A percentile compares a stretch with the other conserved stretches of the same genome.
phyloP scores from a whole-genome alignment of 92 coral and sea anemone species.

The Meandrina meandrites region DNA sequence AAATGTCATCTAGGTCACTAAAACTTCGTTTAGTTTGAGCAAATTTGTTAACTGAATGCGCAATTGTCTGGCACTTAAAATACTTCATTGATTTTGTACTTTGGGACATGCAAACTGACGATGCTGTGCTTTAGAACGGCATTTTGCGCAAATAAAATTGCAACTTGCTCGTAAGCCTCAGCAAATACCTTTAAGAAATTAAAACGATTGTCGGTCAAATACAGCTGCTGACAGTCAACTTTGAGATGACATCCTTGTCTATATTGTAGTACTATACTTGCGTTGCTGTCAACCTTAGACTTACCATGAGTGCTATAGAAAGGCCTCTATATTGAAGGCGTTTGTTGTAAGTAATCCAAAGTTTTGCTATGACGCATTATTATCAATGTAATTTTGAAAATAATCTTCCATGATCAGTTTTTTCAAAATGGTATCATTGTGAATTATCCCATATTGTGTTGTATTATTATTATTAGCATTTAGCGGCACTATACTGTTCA shows the following conservation, averaged over 20 bases:
- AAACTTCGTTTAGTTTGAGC: no score
- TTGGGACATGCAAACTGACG: not conserved
- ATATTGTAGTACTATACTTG: not conserved
- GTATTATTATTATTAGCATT: not conserved
- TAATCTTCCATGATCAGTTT: not conserved
- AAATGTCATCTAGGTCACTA: no score
- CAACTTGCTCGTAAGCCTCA: not conserved
- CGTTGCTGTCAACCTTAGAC: not conserved
- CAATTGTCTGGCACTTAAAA: not conserved
- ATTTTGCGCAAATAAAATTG: no score
- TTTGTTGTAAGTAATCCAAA: not conserved
- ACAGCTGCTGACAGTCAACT: not conserved
- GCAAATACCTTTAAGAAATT: not conserved
- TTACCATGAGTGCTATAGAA: not conserved
- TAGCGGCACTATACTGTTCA: not conserved
- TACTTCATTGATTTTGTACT: not conserved
- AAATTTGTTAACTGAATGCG: not conserved
- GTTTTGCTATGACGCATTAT: not conserved
- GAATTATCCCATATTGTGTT: not conserved
- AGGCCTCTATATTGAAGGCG: not conserved
- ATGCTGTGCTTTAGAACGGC: no score
- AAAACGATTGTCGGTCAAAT: not conserved
- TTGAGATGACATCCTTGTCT: not conserved
- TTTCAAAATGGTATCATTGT: not conserved
- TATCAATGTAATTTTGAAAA: not conserved